Evolutionary conservation across 2,888 invertebrate genomes (phyloP), one percentile per base, ranked within the genome.

Genomic region (Adelphocoris suturalis): DNA sequence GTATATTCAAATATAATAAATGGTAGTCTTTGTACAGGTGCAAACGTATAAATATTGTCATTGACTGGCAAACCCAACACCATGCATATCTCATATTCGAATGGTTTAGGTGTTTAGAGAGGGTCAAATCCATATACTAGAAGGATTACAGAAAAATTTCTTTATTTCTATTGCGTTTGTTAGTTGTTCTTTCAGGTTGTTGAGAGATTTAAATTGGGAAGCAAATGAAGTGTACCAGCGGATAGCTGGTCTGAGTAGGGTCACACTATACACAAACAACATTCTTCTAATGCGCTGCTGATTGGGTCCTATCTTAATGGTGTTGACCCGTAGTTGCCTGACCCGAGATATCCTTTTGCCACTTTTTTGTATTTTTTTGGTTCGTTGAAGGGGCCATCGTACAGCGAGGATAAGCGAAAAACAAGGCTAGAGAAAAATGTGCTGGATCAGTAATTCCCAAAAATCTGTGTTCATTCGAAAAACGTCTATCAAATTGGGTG

Each of bases 271-370:
- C 61, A 61, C 57, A 23, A 68, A 68, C 68, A 68, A 68, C 27
- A 23, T 68, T 23, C 11, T 68, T 68, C 12, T 27, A 68, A 68
- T 23, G 23, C 68, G 23, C 11, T 68, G 68, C 27, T 27, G 23
- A 19, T 19, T 19, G 68, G 12, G 23, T 23, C 23, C 12, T 19
- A 68, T 68, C 68, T 68, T 3, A 27, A 68, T 68, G 27, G 23
- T 68, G n/a, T 11, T 68, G 68, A 68, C 68, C 68, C 68, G 13
- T 68, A 7, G 9, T 27, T 68, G 68, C 13, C 23, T 68, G 23
- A 68, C 68, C 68, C 27, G 11, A 68, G 68, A 68, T 68, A 57
- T 57, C 57, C 57, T 57, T 68, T 23, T 68, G 68, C 68, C 68
- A 68, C 68, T 68, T 68, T 68, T 68, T 68, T 68, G 14, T 23